phyloP scores from a whole-genome alignment of 1,140 invertebrate genomes.

The Bathynomus jamesi region DNA sequence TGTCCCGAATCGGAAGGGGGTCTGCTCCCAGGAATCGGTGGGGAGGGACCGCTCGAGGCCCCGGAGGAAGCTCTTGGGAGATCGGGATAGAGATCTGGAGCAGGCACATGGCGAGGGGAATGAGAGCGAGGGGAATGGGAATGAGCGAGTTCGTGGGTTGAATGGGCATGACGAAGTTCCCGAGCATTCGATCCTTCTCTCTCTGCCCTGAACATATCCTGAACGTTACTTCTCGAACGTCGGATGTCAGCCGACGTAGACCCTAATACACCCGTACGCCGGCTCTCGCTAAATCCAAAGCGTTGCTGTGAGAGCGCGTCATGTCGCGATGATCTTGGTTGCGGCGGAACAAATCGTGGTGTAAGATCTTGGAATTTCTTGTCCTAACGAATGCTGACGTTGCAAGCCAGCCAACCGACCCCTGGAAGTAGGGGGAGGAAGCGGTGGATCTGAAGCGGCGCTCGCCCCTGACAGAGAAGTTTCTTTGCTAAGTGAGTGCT shows the following conservation, averaged over 20 bases:
- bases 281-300: constrained; percentile 25
- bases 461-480: constrained; percentile 22
- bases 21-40: constrained; percentile 30
- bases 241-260: constrained; percentile 22
- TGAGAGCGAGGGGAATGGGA: constrained; percentile 29
- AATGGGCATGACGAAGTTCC: constrained; percentile 33
- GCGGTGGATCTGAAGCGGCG: constrained; percentile 27
- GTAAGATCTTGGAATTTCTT: constrained; percentile 32
- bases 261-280: constrained; percentile 22
- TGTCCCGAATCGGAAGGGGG: constrained; percentile 11
- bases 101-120: constrained; percentile 20
- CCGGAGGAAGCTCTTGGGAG: constrained; percentile 30
- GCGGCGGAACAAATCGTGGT: constrained; percentile 16
- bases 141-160: constrained; percentile 29
- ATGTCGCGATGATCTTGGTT: constrained; percentile 23
- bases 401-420: constrained; percentile 27
- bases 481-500: constrained; percentile 35
- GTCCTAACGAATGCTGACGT: constrained; percentile 32
- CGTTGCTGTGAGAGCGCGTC: constrained; percentile 33
- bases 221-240: constrained; percentile 22
- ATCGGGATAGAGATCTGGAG: constrained; percentile 32
- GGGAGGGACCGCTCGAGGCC: constrained; percentile 34
- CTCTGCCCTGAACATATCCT: constrained; percentile 26
- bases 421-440: constrained; percentile 21
- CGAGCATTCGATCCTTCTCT: constrained; percentile 23